Percentiles rank a stretch among this genome's conserved stretches.
These are phyloP conservation scores for Ptychoptera contaminata DNA, from an alignment of 2,888 invertebrate species.

Conservation along the genomic window DNA sequence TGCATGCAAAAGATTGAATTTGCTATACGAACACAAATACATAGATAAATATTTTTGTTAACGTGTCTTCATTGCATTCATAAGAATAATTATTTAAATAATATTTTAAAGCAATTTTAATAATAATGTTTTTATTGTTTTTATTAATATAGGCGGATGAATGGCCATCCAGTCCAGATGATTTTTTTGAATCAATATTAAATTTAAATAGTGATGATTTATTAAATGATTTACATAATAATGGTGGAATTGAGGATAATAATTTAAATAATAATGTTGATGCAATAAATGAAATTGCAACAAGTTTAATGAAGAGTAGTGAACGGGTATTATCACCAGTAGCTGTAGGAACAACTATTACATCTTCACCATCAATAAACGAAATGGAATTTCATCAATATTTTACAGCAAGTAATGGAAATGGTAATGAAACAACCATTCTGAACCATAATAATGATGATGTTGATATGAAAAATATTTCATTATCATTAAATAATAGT, in stretches of 20 bases:
- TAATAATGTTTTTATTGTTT: neutral
- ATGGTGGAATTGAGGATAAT: neutral
- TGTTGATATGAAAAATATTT: neutral
- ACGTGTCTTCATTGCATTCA: too few species aligned
- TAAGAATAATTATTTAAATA: neutral
- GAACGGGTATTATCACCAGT: neutral
- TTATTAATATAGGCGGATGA: slow-evolving; percentile 28
- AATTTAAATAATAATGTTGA: neutral
- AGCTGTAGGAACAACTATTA: too few species aligned
- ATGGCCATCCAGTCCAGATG: slow-evolving; percentile 38
- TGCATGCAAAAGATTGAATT: too few species aligned
- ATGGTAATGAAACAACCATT: neutral
- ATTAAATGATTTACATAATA: slow-evolving; percentile 41
- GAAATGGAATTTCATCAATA: neutral
- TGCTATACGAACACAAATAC: too few species aligned
- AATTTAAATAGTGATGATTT: slow-evolving; percentile 41
- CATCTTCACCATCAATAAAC: too few species aligned
- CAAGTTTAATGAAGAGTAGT: neutral
- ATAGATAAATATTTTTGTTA: too few species aligned
- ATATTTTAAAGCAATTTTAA: too few species aligned
- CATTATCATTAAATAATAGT: too few species aligned
- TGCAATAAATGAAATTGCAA: neutral
- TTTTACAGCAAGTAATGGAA: neutral
- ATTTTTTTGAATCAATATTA: slow-evolving; percentile 52
- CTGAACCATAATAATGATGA: neutral